These are phyloP conservation scores for Linnaemya vulpina DNA, from an alignment of 2,888 invertebrate genomes.

Conservation along the genomic window DNA sequence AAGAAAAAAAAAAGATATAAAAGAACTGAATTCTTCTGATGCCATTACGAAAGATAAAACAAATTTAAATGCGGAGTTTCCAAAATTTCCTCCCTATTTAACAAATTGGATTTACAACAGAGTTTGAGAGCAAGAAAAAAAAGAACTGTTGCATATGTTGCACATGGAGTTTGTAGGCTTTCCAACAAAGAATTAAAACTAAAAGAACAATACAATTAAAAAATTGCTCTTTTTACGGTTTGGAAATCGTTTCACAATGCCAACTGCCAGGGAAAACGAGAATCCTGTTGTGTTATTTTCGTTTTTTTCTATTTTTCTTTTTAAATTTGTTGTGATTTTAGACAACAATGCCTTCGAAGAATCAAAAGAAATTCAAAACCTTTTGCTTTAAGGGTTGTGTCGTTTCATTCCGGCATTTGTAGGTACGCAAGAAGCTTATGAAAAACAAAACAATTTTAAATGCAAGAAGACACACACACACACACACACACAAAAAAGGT, in stretches of 20 bases:
- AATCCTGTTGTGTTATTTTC: slow-evolving; percentile 67
- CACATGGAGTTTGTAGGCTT: slow-evolving; percentile 53
- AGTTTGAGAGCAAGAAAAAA: neutral
- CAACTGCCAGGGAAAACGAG: slow-evolving; percentile 30
- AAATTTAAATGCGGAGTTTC: slow-evolving; percentile 61
- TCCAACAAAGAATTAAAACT: slow-evolving; percentile 32
- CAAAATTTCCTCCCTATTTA: slow-evolving; percentile 62
- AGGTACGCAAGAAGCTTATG: slow-evolving; percentile 37
- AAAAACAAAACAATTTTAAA: slow-evolving; percentile 57
- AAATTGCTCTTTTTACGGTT: slow-evolving; percentile 69
- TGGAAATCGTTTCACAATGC: slow-evolving; percentile 49
- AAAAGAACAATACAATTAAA: slow-evolving; percentile 70
- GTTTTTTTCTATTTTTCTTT: too few species aligned
- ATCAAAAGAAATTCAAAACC: slow-evolving; percentile 70
- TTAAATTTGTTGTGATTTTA: slow-evolving; percentile 66
- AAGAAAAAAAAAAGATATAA: slow-evolving; percentile 6
- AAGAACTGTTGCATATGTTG: slow-evolving; percentile 70
- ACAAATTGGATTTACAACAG: slow-evolving; percentile 44
- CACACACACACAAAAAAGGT: too few species aligned
- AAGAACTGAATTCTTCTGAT: neutral
- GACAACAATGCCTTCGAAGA: slow-evolving; percentile 63
- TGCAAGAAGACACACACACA: slow-evolving; percentile 36
- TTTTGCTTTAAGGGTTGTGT: slow-evolving; percentile 70
- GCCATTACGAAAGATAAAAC: neutral
- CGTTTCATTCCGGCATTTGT: slow-evolving; percentile 32